A percentile compares a stretch with the other conserved stretches of the same genome.
Evolutionary conservation across 2,888 invertebrate species (phyloP).

Genomic region (Cremastinae sp.): DNA sequence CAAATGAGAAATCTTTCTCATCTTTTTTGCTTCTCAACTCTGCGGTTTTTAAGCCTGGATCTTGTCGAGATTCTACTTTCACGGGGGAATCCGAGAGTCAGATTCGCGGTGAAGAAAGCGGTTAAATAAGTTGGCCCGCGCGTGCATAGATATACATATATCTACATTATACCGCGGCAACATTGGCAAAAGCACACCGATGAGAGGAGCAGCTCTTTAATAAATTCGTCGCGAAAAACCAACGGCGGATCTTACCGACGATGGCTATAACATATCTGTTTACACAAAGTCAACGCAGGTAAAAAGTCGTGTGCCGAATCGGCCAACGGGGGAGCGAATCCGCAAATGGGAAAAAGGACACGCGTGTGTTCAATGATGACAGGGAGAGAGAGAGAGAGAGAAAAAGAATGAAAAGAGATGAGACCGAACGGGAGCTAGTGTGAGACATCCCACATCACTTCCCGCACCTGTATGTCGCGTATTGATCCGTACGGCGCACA

Average conservation of each 20-base stretch:
- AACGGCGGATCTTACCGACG: conserved; percentile 25
- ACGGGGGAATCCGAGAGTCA: too few species aligned
- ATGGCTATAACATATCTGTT: conserved; percentile 13
- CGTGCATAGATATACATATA: too few species aligned
- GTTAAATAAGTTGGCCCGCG: too few species aligned
- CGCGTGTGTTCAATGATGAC: neutral
- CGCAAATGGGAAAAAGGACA: conserved; percentile 12
- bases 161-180: too few species aligned
- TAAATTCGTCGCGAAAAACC: conserved; percentile 48
- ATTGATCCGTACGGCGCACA: conserved; percentile 70
- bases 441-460: conserved; percentile 52
- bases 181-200: neutral
- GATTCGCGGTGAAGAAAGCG: too few species aligned
- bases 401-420: conserved; percentile 36
- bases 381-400: conserved; percentile 29
- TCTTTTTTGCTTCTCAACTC: too few species aligned
- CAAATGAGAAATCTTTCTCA: too few species aligned
- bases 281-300: conserved; percentile 6
- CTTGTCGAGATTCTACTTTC: too few species aligned
- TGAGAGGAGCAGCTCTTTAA: conserved; percentile 41
- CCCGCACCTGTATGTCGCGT: conserved; percentile 68
- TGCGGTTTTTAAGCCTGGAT: too few species aligned
- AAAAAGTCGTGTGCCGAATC: conserved; percentile 13
- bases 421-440: conserved; percentile 34
- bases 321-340: conserved; percentile 37